Percentiles rank a stretch among this genome's conserved stretches.
These are phyloP conservation scores for Porites divaricata DNA, from an alignment of 92 coral and sea anemone genomes.

Conservation along the genomic window DNA sequence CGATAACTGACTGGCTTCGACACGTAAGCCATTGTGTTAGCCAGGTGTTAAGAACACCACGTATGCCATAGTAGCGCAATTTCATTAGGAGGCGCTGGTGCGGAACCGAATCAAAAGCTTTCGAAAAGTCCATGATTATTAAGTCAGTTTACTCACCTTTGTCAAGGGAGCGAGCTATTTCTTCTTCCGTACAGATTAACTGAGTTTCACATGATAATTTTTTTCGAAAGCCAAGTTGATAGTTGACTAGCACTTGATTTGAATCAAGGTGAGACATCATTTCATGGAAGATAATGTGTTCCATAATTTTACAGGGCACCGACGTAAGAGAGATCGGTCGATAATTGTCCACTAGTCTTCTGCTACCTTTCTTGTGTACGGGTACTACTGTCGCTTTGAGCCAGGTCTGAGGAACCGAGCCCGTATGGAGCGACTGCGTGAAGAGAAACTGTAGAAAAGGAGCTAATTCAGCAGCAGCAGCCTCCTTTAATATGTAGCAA, in stretches of 20 bases:
- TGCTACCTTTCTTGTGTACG: constrained; percentile 52
- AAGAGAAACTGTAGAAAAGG: constrained; percentile 49
- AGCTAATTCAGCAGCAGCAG: constrained; percentile 54
- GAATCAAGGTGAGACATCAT: constrained; percentile 47
- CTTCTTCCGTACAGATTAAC: constrained; percentile 23
- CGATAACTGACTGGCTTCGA: constrained; percentile 18
- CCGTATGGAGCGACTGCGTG: constrained; percentile 38
- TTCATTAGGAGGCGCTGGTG: constrained; percentile 23
- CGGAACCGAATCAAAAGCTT: constrained; percentile 56
- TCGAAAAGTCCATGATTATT: constrained; percentile 39
- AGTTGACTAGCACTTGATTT: constrained; percentile 30
- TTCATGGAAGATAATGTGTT: constrained; percentile 43
- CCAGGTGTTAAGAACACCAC: constrained; percentile 25
- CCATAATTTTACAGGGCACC: constrained; percentile 53
- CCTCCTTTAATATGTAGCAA: constrained; percentile 46
- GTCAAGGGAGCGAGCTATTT: constrained; percentile 36
- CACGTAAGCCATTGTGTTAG: constrained; percentile 28
- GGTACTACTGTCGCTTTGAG: constrained; percentile 39
- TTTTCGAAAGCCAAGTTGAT: constrained; percentile 55
- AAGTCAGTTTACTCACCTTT: constrained; percentile 33
- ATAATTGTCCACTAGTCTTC: constrained; percentile 27
- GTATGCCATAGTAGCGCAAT: constrained; percentile 41
- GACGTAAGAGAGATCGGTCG: constrained; percentile 60
- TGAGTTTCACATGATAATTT: constrained; percentile 48
- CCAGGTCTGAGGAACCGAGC: constrained; percentile 52